A percentile compares a stretch with the other conserved stretches of the same genome.
Evolutionary conservation across 1,140 invertebrate genomes (phyloP).

Genomic region (Rhopalosiphum padi): DNA sequence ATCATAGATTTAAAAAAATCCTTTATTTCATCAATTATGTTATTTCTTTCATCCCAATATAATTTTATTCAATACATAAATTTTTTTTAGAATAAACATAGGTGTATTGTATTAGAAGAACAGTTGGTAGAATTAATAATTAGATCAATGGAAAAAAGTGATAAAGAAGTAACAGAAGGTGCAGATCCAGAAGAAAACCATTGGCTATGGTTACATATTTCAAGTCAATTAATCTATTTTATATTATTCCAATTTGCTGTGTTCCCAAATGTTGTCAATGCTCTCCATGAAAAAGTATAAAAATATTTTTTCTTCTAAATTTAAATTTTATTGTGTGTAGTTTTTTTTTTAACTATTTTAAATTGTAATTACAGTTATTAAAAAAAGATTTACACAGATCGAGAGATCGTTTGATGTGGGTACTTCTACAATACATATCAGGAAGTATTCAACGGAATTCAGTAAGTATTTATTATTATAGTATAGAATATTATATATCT

Average conservation of each 20-base stretch:
- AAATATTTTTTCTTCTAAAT: background rate
- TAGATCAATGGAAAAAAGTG: conserved; percentile 89
- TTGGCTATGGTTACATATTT: conserved; percentile 91
- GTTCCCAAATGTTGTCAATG: conserved; percentile 90
- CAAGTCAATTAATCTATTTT: conserved; percentile 95
- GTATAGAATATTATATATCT: background rate
- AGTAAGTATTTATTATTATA: conserved; percentile 64
- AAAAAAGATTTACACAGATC: conserved; percentile 85
- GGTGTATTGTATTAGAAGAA: conserved; percentile 89
- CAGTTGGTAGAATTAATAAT: conserved; percentile 92
- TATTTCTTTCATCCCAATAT: background rate
- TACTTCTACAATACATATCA: conserved; percentile 92
- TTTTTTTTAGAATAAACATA: conserved; percentile 60
- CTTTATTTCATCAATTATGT: background rate
- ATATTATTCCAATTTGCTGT: conserved; percentile 93
- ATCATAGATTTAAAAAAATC: background rate
- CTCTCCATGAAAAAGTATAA: conserved; percentile 82
- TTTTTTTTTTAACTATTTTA: conserved; percentile 6
- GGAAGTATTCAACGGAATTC: conserved; percentile 95
- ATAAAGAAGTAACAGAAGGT: conserved; percentile 64
- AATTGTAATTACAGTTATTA: conserved; percentile 68
- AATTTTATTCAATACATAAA: background rate
- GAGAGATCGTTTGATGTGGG: conserved; percentile 96
- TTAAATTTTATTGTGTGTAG: background rate
- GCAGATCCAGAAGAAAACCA: conserved; percentile 68